phyloP scores from a whole-genome alignment of 2,113 vertebrate species.

The Macrotis lagotis region DNA sequence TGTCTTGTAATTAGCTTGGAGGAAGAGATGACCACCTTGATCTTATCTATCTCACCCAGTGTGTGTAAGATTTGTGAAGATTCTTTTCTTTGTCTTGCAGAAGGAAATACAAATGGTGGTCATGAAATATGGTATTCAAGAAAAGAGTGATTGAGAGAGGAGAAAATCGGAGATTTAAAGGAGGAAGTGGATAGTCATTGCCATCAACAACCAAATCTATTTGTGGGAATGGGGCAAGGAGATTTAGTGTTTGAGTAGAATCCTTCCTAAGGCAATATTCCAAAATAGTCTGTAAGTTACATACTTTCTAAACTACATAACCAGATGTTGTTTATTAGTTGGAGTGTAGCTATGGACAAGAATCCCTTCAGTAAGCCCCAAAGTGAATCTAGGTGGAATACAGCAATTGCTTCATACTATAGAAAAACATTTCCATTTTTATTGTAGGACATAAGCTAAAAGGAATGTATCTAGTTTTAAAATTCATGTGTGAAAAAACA shows the following conservation, averaged over 20 bases:
- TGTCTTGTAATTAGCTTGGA: not conserved
- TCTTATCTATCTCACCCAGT: not conserved
- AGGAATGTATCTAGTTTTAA: not conserved
- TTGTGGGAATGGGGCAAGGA: not conserved
- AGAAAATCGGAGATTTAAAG: not conserved
- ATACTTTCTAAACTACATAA: not conserved
- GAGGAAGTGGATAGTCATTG: not conserved
- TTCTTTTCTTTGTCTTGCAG: not conserved
- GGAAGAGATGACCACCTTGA: not conserved
- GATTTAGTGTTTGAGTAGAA: not conserved
- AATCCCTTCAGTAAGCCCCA: not conserved
- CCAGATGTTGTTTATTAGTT: not conserved
- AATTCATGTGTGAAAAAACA: not conserved
- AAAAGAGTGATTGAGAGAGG: not conserved
- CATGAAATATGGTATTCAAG: not conserved
- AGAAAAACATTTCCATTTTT: not conserved
- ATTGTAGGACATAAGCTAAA: not conserved
- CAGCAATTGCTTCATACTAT: not conserved
- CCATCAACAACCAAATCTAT: not conserved
- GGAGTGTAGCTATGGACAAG: not conserved
- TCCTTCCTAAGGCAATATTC: not conserved
- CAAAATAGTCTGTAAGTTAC: not conserved
- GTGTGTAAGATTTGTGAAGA: not conserved
- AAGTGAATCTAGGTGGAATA: not conserved
- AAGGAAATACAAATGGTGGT: not conserved